These are phyloP conservation scores for Ochropleura leucogaster DNA, from an alignment of 2,888 invertebrate species.

Conservation along the genomic window DNA sequence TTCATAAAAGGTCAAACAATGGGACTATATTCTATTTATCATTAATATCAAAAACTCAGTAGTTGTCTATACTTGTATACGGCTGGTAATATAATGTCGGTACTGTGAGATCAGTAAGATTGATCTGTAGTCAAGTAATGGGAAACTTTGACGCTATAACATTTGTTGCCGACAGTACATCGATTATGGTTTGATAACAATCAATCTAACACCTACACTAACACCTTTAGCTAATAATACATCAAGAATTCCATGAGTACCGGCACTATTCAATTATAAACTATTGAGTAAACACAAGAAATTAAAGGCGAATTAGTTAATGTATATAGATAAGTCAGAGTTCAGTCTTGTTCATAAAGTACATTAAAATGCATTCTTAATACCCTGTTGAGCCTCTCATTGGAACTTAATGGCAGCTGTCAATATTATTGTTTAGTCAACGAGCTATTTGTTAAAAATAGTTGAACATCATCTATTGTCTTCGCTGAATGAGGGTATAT, in stretches of 20 bases:
- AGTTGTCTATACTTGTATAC: neutral
- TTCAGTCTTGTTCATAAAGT: neutral
- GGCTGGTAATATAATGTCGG: neutral
- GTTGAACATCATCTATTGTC: constrained; percentile 18
- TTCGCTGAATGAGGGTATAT: neutral
- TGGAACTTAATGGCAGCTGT: constrained; percentile 52
- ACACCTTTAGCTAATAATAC: constrained; percentile 29
- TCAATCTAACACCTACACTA: constrained; percentile 47
- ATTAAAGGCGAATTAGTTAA: neutral
- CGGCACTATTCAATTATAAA: constrained; percentile 22
- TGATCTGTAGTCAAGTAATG: neutral
- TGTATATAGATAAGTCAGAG: neutral
- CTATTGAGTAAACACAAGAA: neutral
- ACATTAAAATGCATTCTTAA: constrained; percentile 22
- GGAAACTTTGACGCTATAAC: neutral
- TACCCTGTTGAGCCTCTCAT: constrained; percentile 29
- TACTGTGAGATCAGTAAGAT: neutral
- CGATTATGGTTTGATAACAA: constrained; percentile 19
- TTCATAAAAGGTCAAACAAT: constrained; percentile 36
- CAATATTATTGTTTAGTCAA: constrained; percentile 55
- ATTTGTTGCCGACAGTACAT: constrained; percentile 8
- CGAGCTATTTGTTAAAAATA: constrained; percentile 34
- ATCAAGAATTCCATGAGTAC: neutral
- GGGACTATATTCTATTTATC: neutral
- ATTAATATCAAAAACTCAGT: neutral